phyloP scores from a whole-genome alignment of 2,113 vertebrate genomes.

The Dipodomys spectabilis region DNA sequence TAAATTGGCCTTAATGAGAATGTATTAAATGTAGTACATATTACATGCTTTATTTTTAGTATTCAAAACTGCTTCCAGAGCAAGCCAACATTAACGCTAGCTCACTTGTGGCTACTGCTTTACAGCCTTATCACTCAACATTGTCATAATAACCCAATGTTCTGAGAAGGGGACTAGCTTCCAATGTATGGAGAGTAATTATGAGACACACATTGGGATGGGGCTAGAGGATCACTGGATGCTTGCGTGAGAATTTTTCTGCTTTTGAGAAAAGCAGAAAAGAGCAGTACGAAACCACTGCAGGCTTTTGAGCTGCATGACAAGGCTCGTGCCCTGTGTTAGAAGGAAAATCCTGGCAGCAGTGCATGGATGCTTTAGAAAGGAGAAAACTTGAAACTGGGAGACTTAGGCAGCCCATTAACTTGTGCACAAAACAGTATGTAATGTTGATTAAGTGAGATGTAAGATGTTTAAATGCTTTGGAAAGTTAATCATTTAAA shows the following conservation, averaged over 20 bases:
- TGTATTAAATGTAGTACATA: background rate
- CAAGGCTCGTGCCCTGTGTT: background rate
- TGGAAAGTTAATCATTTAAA: slow-evolving; percentile 34
- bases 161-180: fast-evolving
- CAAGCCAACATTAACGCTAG: background rate
- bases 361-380: background rate
- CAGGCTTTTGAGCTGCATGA: slow-evolving; percentile 4
- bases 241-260: slow-evolving; percentile 2
- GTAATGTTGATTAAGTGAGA: background rate
- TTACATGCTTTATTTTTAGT: background rate
- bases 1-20: background rate
- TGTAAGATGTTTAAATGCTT: background rate
- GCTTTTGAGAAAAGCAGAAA: background rate
- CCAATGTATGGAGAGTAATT: background rate
- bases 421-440: background rate
- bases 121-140: slow-evolving; percentile 2
- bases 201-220: background rate
- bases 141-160: background rate
- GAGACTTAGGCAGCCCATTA: background rate
- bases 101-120: background rate
- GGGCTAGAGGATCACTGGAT: background rate
- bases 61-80: background rate
- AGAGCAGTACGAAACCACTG: background rate
- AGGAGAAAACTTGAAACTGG: background rate
- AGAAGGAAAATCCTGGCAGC: slow-evolving; percentile 10